Evolutionary conservation across 2,888 invertebrate genomes (phyloP).

Genomic region (Aphodius sticticus): DNA sequence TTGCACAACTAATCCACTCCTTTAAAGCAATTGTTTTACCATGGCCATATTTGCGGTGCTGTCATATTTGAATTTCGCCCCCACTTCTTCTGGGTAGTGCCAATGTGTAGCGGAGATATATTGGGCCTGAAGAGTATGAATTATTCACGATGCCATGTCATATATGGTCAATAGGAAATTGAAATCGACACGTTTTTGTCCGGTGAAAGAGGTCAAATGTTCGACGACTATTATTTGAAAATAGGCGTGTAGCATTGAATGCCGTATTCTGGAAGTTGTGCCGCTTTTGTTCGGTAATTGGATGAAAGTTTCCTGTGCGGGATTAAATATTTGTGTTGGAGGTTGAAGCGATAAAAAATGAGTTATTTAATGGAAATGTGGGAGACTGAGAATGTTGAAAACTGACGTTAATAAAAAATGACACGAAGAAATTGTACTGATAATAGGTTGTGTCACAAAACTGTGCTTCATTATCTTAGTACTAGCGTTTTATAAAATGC

Average conservation of each 20-base stretch:
- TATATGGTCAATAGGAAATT: constrained; percentile 26
- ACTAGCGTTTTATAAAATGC: too few species aligned
- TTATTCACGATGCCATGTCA: constrained; percentile 15
- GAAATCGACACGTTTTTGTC: constrained; percentile 16
- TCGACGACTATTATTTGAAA: neutral
- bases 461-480: too few species aligned
- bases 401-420: too few species aligned
- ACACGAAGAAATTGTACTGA: too few species aligned
- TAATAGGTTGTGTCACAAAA: too few species aligned
- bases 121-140: constrained; percentile 9
- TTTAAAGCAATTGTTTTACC: constrained; percentile 20
- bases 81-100: neutral
- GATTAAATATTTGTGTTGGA: too few species aligned
- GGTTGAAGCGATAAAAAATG: too few species aligned
- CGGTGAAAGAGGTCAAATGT: constrained; percentile 9
- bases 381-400: too few species aligned
- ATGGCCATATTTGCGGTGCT: constrained; percentile 15
- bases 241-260: neutral
- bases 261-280: neutral
- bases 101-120: constrained; percentile 15
- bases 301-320: too few species aligned
- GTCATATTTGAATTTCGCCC: constrained; percentile 9
- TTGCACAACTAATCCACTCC: constrained; percentile 17
- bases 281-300: neutral
- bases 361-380: too few species aligned